A percentile compares a stretch with the other conserved stretches of the same genome.
Evolutionary conservation across 2,113 vertebrate species (phyloP).

Genomic region (Pseudopipra pipra): DNA sequence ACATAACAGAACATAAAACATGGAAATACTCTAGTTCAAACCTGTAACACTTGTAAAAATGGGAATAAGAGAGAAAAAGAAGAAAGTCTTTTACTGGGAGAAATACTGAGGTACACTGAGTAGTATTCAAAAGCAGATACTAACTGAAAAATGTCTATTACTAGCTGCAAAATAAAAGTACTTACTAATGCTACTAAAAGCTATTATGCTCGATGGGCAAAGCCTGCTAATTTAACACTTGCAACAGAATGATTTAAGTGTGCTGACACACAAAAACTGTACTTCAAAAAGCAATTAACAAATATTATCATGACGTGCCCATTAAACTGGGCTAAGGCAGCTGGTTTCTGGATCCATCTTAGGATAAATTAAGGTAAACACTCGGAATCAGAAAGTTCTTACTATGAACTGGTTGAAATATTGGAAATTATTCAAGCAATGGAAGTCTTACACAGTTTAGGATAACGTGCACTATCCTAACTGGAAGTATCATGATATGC

Average conservation of each 20-base stretch:
- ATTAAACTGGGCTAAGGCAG: conserved; percentile 15
- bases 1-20: background rate
- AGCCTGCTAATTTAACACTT: background rate
- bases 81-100: background rate
- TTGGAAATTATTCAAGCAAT: background rate
- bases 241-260: background rate
- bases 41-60: background rate
- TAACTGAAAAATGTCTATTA: background rate
- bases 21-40: background rate
- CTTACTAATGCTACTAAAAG: background rate
- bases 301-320: background rate
- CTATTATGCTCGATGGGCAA: background rate
- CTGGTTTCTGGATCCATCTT: background rate
- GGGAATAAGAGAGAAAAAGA: background rate
- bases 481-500: background rate
- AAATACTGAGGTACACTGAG: background rate
- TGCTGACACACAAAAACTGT: background rate
- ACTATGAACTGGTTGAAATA: background rate
- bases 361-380: background rate
- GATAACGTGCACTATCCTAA: background rate
- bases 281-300: background rate
- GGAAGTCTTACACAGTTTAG: background rate
- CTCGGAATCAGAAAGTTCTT: background rate
- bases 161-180: background rate
- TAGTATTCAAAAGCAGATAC: background rate